phyloP scores from a whole-genome alignment of 2,888 invertebrate species.

The Netelia melanura region DNA sequence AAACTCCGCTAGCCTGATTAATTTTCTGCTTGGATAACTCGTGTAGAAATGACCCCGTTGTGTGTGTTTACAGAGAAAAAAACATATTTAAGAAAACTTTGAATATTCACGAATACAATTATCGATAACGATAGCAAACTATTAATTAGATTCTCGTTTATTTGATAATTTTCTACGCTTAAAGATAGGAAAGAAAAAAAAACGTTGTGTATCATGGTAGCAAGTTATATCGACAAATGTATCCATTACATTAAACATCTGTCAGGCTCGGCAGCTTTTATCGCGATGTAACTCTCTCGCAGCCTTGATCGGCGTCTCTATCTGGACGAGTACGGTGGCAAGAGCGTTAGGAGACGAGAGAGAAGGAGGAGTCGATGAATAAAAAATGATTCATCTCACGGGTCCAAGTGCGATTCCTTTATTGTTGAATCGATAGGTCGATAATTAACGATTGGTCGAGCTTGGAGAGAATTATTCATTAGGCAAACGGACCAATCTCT shows the following conservation, averaged over 20 bases:
- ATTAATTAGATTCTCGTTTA: too few relatives aligned
- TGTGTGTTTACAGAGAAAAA: neutral
- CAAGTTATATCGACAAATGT: conserved; percentile 8
- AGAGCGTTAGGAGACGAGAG: neutral
- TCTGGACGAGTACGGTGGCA: too few relatives aligned
- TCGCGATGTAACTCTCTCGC: conserved; percentile 27
- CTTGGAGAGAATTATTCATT: conserved; percentile 59
- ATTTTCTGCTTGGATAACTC: neutral
- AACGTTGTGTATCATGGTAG: neutral
- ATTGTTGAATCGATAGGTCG: conserved; percentile 47
- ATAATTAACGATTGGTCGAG: conserved; percentile 44
- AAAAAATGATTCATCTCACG: conserved; percentile 60
- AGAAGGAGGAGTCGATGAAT: conserved; percentile 44
- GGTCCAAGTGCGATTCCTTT: conserved; percentile 56
- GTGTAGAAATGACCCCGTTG: neutral
- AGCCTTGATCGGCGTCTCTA: conserved; percentile 44
- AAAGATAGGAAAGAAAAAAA: neutral
- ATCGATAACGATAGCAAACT: neutral
- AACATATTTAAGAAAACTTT: neutral
- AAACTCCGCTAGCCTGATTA: neutral
- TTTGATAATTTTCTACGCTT: neutral
- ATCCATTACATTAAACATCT: conserved; percentile 44
- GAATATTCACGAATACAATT: neutral
- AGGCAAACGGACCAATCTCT: conserved; percentile 41
- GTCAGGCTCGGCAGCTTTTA: conserved; percentile 27